Conservation (phyloP, 2,888 invertebrate species). For the Asteroscopus sphinx region DNA sequence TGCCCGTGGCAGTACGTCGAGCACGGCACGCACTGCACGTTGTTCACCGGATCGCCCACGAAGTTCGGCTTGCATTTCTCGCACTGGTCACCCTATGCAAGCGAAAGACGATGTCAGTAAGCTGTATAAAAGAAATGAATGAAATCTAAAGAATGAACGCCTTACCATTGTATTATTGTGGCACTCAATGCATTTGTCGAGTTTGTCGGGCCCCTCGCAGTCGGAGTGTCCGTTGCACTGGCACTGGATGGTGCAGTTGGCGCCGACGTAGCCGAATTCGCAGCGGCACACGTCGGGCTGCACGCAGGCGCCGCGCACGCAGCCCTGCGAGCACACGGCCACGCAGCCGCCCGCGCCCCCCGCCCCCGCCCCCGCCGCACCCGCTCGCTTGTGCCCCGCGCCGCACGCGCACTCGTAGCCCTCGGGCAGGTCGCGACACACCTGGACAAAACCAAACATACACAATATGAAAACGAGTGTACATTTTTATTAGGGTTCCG, state of each 20-base stretch:
- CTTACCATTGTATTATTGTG: constrained; percentile 96
- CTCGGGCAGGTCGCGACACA: constrained; percentile 94
- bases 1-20: constrained; percentile 97
- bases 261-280: constrained; percentile 98
- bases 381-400: constrained; percentile 84
- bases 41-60: constrained; percentile 97
- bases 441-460: constrained; percentile 66
- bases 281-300: constrained; percentile 96
- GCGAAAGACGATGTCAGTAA: background rate
- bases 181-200: constrained; percentile 95
- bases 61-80: constrained; percentile 96
- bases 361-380: constrained; percentile 79
- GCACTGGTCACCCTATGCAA: constrained; percentile 94
- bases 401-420: constrained; percentile 97
- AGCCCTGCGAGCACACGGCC: constrained; percentile 95
- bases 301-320: constrained; percentile 95
- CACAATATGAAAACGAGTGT: too few species aligned
- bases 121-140: background rate
- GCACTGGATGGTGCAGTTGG: constrained; percentile 98
- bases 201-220: constrained; percentile 96
- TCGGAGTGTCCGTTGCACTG: constrained; percentile 98
- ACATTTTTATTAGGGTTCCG: too few species aligned
- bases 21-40: constrained; percentile 96
- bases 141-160: background rate
- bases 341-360: constrained; percentile 90